Base-by-base conservation (phyloP, 2,888 invertebrate species). In the Trissolcus brochymenae region DNA sequence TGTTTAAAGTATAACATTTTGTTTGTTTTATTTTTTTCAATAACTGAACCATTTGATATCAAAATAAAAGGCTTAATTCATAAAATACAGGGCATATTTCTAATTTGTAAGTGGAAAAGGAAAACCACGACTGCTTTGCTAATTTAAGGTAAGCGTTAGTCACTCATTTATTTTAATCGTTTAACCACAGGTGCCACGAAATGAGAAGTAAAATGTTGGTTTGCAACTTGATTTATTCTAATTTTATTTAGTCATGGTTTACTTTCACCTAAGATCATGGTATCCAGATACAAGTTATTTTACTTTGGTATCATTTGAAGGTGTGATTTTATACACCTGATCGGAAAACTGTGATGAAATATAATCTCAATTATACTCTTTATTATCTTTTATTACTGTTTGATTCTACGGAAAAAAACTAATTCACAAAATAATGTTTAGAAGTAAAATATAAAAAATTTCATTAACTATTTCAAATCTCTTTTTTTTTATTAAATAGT, bases 111-210 rank as follows among this genome's bases (percentile, higher is more conserved):
- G 87, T 85, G 83, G 86, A 88, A 89, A 88, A 50, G 87, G 88
- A 89, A 88, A 89, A 88, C 87, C 89, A 87, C 85, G 86, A 85
- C 83, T 83, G 83, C 84, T 80, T 84, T 84, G 85, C 87, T 89
- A 88, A 88, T 88, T 88, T 89, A 88, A 89, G 87, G 86, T 87
- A 84, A 84, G 82, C 84, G 82, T 85, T 85, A 83, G 86, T 85
- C 87, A 85, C 88, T 88, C 89, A 87, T 88, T 88, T 89, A 87
- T 88, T 89, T 88, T 85, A 87, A 88, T 87, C 86, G 87, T 84
- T 85, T 81, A 82, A 84, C 81, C 82, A 82, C 81, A 83, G 83
- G 81, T 83, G 81, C 82, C 76, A 71, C 78, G 76, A 80, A 62
- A 66, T 70, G 79, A 56, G 76, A 68, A 67, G 49, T 65, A 72